Evolutionary conservation across 2,113 vertebrate genomes (phyloP).

Genomic region (Epinephelus cyanopodus): DNA sequence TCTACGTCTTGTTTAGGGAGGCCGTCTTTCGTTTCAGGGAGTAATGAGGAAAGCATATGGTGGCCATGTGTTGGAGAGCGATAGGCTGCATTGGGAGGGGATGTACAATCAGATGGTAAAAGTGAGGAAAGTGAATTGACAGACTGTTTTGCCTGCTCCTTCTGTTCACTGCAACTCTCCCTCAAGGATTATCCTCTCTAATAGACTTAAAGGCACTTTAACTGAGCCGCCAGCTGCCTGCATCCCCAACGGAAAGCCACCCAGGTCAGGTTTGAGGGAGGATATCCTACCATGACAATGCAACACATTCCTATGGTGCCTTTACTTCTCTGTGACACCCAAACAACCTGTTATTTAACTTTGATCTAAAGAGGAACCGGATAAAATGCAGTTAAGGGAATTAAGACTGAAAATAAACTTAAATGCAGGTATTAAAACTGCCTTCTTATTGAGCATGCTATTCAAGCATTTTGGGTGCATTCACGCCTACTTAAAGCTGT

Average conservation of each 20-base stretch:
- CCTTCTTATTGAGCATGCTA: background rate
- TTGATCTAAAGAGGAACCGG: background rate
- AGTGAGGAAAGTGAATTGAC: conserved; percentile 67
- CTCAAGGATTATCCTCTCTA: conserved; percentile 81
- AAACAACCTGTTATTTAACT: background rate
- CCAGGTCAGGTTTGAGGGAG: conserved; percentile 62
- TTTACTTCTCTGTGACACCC: conserved; percentile 13
- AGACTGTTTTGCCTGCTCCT: conserved; percentile 52
- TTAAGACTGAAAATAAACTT: background rate
- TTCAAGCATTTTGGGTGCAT: background rate
- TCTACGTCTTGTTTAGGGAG: conserved; percentile 24
- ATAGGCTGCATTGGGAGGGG: conserved; percentile 20
- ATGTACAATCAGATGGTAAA: conserved; percentile 41
- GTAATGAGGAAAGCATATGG: conserved; percentile 65
- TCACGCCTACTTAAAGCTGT: background rate
- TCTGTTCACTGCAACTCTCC: conserved; percentile 66
- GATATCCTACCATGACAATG: conserved; percentile 59
- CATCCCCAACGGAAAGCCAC: conserved; percentile 44
- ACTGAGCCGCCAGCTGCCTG: conserved; percentile 80
- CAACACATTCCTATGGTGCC: conserved; percentile 47
- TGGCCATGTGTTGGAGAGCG: conserved; percentile 59
- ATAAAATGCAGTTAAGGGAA: background rate
- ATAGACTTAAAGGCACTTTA: conserved; percentile 83
- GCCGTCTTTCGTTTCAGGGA: conserved; percentile 37
- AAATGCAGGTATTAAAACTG: background rate